Evolutionary conservation across 2,797 vertebrate species (phyloP).

Genomic region (Arrhamphus sclerolepis): DNA sequence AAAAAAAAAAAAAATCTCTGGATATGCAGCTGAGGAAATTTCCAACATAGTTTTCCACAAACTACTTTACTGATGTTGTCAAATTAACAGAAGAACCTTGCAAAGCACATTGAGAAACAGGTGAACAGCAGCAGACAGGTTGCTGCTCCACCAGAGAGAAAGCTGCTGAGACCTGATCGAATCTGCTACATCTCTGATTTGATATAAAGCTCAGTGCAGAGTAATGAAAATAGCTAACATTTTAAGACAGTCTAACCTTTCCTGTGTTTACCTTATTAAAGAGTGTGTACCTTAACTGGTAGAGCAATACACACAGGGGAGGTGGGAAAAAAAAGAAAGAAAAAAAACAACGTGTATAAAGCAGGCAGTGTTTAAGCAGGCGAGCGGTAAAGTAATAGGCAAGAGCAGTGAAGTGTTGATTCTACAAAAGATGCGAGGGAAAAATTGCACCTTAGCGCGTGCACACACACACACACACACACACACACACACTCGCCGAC

Average conservation of each 20-base stretch:
- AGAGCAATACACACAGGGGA: conserved; percentile 65
- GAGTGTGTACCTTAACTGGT: conserved; percentile 72
- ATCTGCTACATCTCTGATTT: conserved; percentile 57
- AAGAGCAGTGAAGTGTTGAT: conserved; percentile 98
- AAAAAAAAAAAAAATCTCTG: neutral
- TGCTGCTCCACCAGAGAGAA: conserved; percentile 32
- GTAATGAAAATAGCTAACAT: conserved; percentile 79
- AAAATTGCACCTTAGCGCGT: conserved; percentile 63
- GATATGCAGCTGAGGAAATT: neutral
- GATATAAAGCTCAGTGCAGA: conserved; percentile 59
- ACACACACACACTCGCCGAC: conserved; percentile 5
- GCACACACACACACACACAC: conserved; percentile 36
- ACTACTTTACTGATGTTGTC: conserved; percentile 6
- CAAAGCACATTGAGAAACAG: conserved; percentile 12
- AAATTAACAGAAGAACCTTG: conserved; percentile 9
- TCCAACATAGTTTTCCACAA: neutral
- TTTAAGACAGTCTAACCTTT: conserved; percentile 86
- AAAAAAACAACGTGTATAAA: conserved; percentile 79
- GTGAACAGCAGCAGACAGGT: conserved; percentile 5
- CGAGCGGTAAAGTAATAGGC: conserved; percentile 95
- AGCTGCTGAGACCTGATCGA: conserved; percentile 52
- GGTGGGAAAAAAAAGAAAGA: neutral
- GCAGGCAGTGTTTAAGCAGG: conserved; percentile 89
- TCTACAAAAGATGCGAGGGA: conserved; percentile 92
- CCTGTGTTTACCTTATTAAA: conserved; percentile 81